phyloP scores from a whole-genome alignment of 2,797 vertebrate species.

The Poecilia picta region DNA sequence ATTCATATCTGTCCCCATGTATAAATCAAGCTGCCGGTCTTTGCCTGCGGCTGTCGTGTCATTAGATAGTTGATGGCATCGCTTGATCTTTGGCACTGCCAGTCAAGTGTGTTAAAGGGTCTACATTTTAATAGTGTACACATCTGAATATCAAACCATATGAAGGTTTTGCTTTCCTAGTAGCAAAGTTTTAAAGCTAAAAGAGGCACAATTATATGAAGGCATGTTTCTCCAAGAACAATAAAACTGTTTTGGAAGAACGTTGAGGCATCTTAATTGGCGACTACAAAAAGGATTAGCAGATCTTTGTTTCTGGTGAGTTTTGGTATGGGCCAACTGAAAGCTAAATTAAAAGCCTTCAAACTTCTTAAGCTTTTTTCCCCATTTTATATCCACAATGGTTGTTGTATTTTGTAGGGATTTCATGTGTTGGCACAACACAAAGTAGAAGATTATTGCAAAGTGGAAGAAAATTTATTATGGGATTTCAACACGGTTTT shows the following conservation, averaged over 20 bases:
- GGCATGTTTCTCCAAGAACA: conserved; percentile 11
- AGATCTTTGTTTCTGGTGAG: background rate
- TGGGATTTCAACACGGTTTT: background rate
- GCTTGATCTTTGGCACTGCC: conserved; percentile 73
- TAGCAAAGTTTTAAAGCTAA: conserved; percentile 24
- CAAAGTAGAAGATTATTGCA: background rate
- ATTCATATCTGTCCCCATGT: conserved; percentile 79
- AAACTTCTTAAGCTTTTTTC: background rate
- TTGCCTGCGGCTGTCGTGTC: conserved; percentile 71
- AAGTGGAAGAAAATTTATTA: background rate
- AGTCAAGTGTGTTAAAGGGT: conserved; percentile 47
- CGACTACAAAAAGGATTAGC: background rate
- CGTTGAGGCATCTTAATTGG: background rate
- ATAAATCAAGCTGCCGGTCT: conserved; percentile 78
- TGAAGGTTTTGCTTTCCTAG: conserved; percentile 15
- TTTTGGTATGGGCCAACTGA: background rate
- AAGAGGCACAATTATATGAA: conserved; percentile 6
- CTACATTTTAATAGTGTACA: conserved; percentile 52
- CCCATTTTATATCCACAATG: background rate
- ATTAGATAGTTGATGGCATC: conserved; percentile 76
- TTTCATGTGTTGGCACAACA: background rate
- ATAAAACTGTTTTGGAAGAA: conserved; percentile 10
- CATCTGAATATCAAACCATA: conserved; percentile 47
- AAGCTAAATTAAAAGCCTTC: background rate
- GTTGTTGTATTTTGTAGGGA: background rate